These are phyloP conservation scores for Propsilocerus akamusi DNA, from an alignment of 1,140 invertebrate species.

Conservation along the genomic window DNA sequence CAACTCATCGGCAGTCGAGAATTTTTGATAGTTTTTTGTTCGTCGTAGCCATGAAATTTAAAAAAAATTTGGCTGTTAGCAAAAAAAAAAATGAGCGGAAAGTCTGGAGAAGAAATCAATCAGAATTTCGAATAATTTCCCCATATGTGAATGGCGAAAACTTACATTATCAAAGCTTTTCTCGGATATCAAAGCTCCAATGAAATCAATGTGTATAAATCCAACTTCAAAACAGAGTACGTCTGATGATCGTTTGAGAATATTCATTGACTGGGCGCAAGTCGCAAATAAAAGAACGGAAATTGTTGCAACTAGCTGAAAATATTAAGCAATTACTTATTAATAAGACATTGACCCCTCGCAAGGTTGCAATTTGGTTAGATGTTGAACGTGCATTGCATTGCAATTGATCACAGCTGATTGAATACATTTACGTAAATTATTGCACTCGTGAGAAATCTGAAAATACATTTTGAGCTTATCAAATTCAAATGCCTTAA, in stretches of 20 bases:
- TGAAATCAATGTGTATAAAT: constrained; percentile 32
- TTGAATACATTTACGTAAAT: too few species aligned
- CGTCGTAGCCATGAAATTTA: too few species aligned
- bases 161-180: constrained; percentile 40
- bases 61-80: too few species aligned
- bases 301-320: constrained; percentile 32
- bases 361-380: too few species aligned
- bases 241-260: constrained; percentile 30
- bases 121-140: constrained; percentile 63
- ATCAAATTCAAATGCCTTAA: too few species aligned
- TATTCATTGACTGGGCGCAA: constrained; percentile 63
- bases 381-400: too few species aligned
- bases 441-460: too few species aligned
- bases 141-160: constrained; percentile 47
- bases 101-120: constrained; percentile 38
- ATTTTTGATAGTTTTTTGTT: too few species aligned
- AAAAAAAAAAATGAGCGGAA: constrained; percentile 34
- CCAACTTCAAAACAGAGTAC: constrained; percentile 26
- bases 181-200: constrained; percentile 40
- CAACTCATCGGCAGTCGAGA: too few species aligned
- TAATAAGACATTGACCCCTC: constrained; percentile 37
- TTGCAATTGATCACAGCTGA: too few species aligned
- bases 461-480: too few species aligned
- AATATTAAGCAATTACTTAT: constrained; percentile 53
- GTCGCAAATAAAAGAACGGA: constrained; percentile 35